Evolutionary conservation across 2,113 vertebrate genomes (phyloP).

Genomic region (Lepidothrix coronata): DNA sequence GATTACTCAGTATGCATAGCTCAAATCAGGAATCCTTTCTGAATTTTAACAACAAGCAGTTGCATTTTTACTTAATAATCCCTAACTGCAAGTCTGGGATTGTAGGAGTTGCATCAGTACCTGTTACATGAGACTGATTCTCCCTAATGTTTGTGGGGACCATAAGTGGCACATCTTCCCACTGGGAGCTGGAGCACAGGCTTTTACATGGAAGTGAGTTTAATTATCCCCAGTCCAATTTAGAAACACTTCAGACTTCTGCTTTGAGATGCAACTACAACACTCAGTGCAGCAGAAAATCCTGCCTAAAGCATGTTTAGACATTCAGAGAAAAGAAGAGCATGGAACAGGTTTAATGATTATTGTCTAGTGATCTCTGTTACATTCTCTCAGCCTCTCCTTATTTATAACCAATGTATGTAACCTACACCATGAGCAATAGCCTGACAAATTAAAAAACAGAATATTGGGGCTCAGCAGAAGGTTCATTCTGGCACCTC

Average conservation of each 20-base stretch:
- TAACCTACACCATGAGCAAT: background rate
- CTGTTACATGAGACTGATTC: fast-evolving
- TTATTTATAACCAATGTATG: background rate
- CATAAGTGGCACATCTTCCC: background rate
- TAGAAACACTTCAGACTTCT: background rate
- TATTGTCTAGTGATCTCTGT: background rate
- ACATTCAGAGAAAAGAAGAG: background rate
- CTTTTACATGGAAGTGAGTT: background rate
- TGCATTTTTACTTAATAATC: background rate
- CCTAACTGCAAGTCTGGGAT: background rate
- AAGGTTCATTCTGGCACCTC: background rate
- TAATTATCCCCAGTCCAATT: background rate
- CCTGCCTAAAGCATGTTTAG: background rate
- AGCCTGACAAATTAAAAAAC: background rate
- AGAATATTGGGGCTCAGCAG: background rate
- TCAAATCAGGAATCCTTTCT: background rate
- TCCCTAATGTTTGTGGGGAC: background rate
- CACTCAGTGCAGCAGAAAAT: background rate
- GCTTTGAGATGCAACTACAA: background rate
- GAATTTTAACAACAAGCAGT: background rate
- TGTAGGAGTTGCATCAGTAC: too few relatives aligned
- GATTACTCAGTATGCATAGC: fast-evolving
- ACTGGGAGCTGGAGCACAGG: background rate
- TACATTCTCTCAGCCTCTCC: background rate
- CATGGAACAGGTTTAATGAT: background rate